A percentile compares a stretch with the other conserved stretches of the same genome.
Conservation (phyloP, 2,888 invertebrate genomes). For the Clistopyga incitator region DNA sequence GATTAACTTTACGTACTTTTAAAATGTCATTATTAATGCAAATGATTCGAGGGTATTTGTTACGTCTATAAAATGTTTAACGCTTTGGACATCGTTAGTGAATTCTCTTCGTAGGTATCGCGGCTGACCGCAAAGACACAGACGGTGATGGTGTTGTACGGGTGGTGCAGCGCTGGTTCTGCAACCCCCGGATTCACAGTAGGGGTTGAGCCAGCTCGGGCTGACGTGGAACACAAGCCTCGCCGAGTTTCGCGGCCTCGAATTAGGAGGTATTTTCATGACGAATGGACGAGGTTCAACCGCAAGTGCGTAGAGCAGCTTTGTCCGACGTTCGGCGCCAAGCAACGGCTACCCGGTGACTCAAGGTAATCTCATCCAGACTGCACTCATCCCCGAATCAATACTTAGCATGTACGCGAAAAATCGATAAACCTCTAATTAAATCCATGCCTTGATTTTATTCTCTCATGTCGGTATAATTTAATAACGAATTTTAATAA, state of each 20-base stretch:
- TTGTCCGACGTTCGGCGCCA: constrained; percentile 72
- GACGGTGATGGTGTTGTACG: constrained; percentile 40
- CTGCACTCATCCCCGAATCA: constrained; percentile 37
- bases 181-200: constrained; percentile 52
- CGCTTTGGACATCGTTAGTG: constrained; percentile 38
- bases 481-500: neutral
- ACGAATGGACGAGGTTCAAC: constrained; percentile 73
- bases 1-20: no score
- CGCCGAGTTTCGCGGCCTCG: constrained; percentile 45
- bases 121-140: constrained; percentile 63
- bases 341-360: constrained; percentile 72
- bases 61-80: neutral
- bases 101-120: constrained; percentile 52
- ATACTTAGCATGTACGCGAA: neutral
- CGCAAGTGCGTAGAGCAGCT: constrained; percentile 74
- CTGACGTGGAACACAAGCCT: constrained; percentile 46
- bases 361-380: constrained; percentile 55
- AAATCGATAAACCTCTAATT: constrained; percentile 9
- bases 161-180: constrained; percentile 27
- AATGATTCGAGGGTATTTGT: neutral
- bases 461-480: neutral
- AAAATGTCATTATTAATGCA: neutral
- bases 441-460: neutral
- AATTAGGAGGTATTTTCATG: constrained; percentile 74
- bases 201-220: constrained; percentile 18